Evolutionary conservation across 2,888 invertebrate genomes (phyloP).

Genomic region (Andrena dorsata): DNA sequence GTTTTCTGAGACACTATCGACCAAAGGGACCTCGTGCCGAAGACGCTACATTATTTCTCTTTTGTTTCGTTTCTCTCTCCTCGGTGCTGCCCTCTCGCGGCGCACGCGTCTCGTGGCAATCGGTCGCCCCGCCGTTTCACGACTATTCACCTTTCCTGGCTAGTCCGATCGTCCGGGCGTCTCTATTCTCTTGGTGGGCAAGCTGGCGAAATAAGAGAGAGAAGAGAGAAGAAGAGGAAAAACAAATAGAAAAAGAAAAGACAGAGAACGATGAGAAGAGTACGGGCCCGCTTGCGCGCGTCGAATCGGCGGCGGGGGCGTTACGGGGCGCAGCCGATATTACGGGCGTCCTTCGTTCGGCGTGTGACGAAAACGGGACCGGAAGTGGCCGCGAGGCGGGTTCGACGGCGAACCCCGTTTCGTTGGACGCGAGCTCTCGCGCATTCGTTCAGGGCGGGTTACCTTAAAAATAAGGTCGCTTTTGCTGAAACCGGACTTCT

Average conservation of each 20-base stretch:
- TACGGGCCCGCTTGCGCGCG: neutral
- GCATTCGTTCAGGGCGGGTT: constrained; percentile 88
- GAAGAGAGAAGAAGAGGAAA: no score
- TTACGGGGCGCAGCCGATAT: neutral
- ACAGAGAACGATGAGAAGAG: no score
- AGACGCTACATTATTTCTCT: neutral
- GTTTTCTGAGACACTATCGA: constrained; percentile 74
- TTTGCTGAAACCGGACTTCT: constrained; percentile 97
- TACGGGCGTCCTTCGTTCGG: constrained; percentile 71
- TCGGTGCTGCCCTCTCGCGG: neutral
- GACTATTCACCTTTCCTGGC: no score
- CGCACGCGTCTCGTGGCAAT: no score
- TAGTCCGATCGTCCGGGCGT: no score
- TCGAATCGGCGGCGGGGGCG: neutral
- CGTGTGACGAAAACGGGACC: constrained; percentile 74
- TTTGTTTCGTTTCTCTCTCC: constrained; percentile 3
- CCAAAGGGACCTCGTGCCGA: constrained; percentile 57
- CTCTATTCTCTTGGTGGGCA: no score
- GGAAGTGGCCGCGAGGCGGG: constrained; percentile 62
- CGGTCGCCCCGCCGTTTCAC: no score
- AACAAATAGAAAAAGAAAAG: no score
- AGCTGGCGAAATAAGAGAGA: no score
- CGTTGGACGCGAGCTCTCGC: constrained; percentile 81
- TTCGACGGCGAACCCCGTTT: constrained; percentile 69
- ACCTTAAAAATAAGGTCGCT: constrained; percentile 99